Evolutionary conservation across 2,113 vertebrate genomes (phyloP), one percentile per base, ranked within the genome.

Genomic region (Rhabdornis inornatus): DNA sequence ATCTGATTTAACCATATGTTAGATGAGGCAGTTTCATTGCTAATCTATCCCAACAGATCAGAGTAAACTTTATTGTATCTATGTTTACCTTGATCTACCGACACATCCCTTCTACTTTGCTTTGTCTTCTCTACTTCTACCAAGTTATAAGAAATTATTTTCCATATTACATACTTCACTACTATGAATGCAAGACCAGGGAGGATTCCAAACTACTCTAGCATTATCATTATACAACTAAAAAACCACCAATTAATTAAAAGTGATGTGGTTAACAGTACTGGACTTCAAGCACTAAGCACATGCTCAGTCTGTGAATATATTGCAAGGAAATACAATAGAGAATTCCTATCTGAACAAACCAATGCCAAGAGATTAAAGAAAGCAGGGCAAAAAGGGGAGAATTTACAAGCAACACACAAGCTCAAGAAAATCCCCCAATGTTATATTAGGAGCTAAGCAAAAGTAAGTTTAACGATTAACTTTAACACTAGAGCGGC

Each of bases 371-470:
- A 56, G 3, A 78, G 20, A 78, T 30, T 59, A 53, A 35, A 79
- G 35, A 52, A 44, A 56, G 5, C 0, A 0, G 2, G 13, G 6
- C 3, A 60, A 7, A n/a, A 64, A 30, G 4, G 16, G 19, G 3
- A 83, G 31, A 93, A 92, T 53, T 86, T 60, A 72, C 15, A 77
- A 86, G 31, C 22, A 84, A 76, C 21, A 72, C 5, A n/a, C 10
- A 72, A 61, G 31, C 50, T 64, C 21, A 44, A 61, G 27, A 89
- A 89, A 92, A 91, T 44, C 37, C 28, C 55, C 37, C 14, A 30
- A 2, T 10, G 25, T 42, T 82, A 13, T 10, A 69, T 22, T 31
- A 64, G 52, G 31, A 64, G 10, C 15, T 37, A 74, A 52, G 27
- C 15, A 81, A 83, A 88, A 90, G 17, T 27, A 83, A 66, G 17